Evolutionary conservation across 2,888 invertebrate species (phyloP).

Genomic region (Megaustenia siamemsis): DNA sequence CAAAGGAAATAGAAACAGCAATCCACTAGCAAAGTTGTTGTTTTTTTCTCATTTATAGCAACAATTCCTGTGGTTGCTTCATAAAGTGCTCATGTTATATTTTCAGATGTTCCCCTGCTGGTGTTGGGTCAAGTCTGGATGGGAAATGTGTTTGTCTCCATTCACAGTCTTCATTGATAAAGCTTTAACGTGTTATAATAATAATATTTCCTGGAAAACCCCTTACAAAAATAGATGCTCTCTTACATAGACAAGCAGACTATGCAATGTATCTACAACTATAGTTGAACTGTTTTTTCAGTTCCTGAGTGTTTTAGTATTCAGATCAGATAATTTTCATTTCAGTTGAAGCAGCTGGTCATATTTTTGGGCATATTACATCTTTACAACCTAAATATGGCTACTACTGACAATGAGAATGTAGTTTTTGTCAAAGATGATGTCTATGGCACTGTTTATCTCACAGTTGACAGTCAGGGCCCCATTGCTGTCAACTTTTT

Average conservation of each 20-base stretch:
- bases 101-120: conserved; percentile 35
- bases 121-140: conserved; percentile 44
- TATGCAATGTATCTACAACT: neutral
- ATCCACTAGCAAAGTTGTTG: neutral
- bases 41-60: neutral
- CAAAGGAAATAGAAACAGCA: neutral
- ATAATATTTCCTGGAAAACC: neutral
- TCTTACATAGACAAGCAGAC: neutral
- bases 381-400: conserved; percentile 5
- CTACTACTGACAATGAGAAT: neutral
- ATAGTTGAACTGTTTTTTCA: neutral
- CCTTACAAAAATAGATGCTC: neutral
- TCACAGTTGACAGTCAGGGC: conserved; percentile 15
- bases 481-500: conserved; percentile 14
- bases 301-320: neutral
- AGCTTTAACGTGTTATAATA: neutral
- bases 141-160: conserved; percentile 30
- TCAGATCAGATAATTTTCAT: neutral
- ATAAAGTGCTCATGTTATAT: conserved; percentile 43
- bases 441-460: conserved; percentile 16
- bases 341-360: neutral
- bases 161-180: conserved; percentile 4
- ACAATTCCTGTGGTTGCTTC: neutral
- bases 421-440: conserved; percentile 17
- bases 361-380: neutral